Evolutionary conservation across 2,888 invertebrate species (phyloP), one percentile per base, ranked within the genome.

Genomic region (Mythimna albipuncta): DNA sequence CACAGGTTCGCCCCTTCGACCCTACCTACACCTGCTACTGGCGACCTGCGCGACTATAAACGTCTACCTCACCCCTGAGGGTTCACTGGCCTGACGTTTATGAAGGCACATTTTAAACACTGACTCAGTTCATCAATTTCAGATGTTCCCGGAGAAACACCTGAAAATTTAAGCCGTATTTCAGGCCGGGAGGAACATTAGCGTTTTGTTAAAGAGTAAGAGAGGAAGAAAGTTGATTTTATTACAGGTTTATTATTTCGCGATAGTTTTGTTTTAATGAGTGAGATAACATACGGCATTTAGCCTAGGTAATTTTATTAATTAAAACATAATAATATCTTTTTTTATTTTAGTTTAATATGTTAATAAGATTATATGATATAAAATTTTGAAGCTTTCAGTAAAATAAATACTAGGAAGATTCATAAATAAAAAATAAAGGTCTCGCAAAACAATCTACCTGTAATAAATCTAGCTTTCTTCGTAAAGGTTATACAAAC

Each of bases 91-190:
- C 41, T 26, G 71, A 81, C 62, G 82, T 50, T 66, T 70, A 64
- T 59, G 66, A 62, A 77, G 77, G 79, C 85, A 85, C 84, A 85
- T 85, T 84, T 72, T 81, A 85, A 84, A 82, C 80, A 72, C 69
- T 69, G 79, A 64, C 65, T 78, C 84, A 79, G 79, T 79, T 77
- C 69, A 58, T 63, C n/a, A 59, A 61, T 57, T 57, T 70, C 67
- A 52, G 44, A 82, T 70, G 85, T 80, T 84, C 69, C 77, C 75
- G 78, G 64, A 72, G 72, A 79, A 82, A 77, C 75, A 74, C 75
- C 81, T 71, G 83, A 72, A 71, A 81, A 64, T 63, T 64, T 67
- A 62, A 72, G 78, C 79, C 83, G 59, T 81, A 41, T 73, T 83
- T 79, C 78, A 86, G 81, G 85, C 81, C 69, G 26, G 52, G 72